Evolutionary conservation across 2,797 vertebrate species (phyloP), one percentile per base, ranked within the genome.

Genomic region (Prionace glauca): DNA sequence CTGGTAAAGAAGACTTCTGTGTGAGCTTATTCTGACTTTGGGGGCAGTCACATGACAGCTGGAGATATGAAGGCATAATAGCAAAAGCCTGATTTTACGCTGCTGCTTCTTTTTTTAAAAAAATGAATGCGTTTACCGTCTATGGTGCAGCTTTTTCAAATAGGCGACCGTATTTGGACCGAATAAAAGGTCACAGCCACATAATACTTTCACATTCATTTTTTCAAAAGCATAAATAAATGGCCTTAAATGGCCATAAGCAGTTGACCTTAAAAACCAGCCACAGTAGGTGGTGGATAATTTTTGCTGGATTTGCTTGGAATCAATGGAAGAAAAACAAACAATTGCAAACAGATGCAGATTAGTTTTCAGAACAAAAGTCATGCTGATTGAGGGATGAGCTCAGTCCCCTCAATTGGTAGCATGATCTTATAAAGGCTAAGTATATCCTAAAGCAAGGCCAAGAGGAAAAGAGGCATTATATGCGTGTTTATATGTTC

Each of bases 241-340:
- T 72, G 36, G 11, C 67, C 92, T 71, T 72, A 71, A 69, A 71
- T 94, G n/a, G 12, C 93, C 69, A 94, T 67, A 94, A 72, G 72
- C 1, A 50, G 36, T 50, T 94, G 92, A 72, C 93, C 69, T 74
- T 94, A 50, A 94, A 56, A 74, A 74, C 41, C 69, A 94, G 92
- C 41, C 41, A 29, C 4, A 29, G 69, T 74, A 32, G 93, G 41
- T 74, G 50, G 67, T 50, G 93, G 69, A 74, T 69, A 69, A 69
- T 22, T 92, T 77, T 69, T 69, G 62, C 62, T 69, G 87, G 87
- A 56, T 90, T 93, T 45, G 69, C 69, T 71, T 94, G 93, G 41
- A 94, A 72, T 74, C 41, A 50, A 56, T 56, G 69, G 69, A 94
- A 74, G 45, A 60, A 50, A 94, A 71, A 71, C 22, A 94, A 94